Evolutionary conservation across 1,140 invertebrate species (phyloP).

Genomic region (Chymomyza costata): DNA sequence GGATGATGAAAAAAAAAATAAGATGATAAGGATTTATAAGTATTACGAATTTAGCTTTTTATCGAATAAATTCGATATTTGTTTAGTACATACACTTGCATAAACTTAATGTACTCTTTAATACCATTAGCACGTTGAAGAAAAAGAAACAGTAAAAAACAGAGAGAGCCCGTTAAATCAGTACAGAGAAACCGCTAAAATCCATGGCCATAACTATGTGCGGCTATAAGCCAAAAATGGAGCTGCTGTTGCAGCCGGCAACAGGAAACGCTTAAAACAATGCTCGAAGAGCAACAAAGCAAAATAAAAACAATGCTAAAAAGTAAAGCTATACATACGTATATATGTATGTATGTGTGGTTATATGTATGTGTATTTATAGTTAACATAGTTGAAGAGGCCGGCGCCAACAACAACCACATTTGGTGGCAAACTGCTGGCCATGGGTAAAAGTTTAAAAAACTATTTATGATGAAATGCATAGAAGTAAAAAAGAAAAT

Average conservation of each 20-base stretch:
- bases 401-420: constrained; percentile 43
- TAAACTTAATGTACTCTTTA: too few relatives aligned
- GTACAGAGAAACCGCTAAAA: constrained; percentile 56
- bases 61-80: too few relatives aligned
- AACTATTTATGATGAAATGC: constrained; percentile 71
- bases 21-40: too few relatives aligned
- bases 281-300: constrained; percentile 47
- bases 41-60: too few relatives aligned
- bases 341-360: too few relatives aligned
- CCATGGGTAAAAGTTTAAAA: constrained; percentile 62
- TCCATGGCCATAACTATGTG: constrained; percentile 69
- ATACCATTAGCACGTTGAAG: too few relatives aligned
- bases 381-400: constrained; percentile 67
- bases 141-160: constrained; percentile 7
- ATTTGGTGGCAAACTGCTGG: constrained; percentile 59
- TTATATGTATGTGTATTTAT: too few relatives aligned
- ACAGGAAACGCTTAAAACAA: constrained; percentile 53
- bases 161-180: constrained; percentile 47
- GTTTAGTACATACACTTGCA: too few relatives aligned
- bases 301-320: constrained; percentile 23
- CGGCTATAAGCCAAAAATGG: constrained; percentile 27
- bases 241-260: constrained; percentile 15
- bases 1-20: too few relatives aligned
- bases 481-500: constrained; percentile 53
- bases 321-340: neutral